These are phyloP conservation scores for Tenthredo amoena DNA, from an alignment of 2,888 invertebrate genomes.

Conservation along the genomic window DNA sequence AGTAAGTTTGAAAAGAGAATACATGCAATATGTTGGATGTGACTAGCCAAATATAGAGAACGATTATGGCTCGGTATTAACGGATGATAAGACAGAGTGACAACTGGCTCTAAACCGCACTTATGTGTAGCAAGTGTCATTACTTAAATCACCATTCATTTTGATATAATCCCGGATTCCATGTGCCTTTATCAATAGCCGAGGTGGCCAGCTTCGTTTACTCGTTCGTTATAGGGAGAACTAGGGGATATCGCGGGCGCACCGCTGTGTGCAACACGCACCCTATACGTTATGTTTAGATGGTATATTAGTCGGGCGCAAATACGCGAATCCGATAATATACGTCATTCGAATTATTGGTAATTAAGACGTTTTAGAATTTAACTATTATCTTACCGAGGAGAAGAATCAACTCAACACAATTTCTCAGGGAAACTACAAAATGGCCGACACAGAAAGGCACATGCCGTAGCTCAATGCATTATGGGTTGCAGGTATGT, in stretches of 20 bases:
- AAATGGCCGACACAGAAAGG: slow-evolving; percentile 85
- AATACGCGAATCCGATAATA: slow-evolving; percentile 52
- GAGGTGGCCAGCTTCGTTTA: slow-evolving; percentile 69
- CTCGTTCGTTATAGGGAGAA: slow-evolving; percentile 67
- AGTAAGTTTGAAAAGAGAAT: slow-evolving; percentile 65
- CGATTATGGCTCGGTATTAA: slow-evolving; percentile 72
- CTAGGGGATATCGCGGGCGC: slow-evolving; percentile 62
- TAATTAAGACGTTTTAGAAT: slow-evolving; percentile 53
- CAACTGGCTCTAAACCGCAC: slow-evolving; percentile 70
- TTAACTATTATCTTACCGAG: slow-evolving; percentile 79
- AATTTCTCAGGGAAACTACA: slow-evolving; percentile 84
- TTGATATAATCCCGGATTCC: slow-evolving; percentile 78
- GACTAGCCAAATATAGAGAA: slow-evolving; percentile 78
- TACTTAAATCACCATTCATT: slow-evolving; percentile 72
- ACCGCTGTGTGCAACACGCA: slow-evolving; percentile 62
- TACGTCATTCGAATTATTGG: slow-evolving; percentile 53
- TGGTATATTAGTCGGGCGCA: slow-evolving; percentile 34
- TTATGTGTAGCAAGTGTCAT: slow-evolving; percentile 68
- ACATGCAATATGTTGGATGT: slow-evolving; percentile 76
- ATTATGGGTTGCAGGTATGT: slow-evolving; percentile 77
- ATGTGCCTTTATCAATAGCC: slow-evolving; percentile 78
- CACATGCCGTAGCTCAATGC: slow-evolving; percentile 83
- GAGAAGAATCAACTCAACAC: slow-evolving; percentile 83
- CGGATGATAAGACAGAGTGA: slow-evolving; percentile 62
- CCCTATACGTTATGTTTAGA: slow-evolving; percentile 52